Conservation (phyloP, 2,113 vertebrate genomes). For the Platanista minor region DNA sequence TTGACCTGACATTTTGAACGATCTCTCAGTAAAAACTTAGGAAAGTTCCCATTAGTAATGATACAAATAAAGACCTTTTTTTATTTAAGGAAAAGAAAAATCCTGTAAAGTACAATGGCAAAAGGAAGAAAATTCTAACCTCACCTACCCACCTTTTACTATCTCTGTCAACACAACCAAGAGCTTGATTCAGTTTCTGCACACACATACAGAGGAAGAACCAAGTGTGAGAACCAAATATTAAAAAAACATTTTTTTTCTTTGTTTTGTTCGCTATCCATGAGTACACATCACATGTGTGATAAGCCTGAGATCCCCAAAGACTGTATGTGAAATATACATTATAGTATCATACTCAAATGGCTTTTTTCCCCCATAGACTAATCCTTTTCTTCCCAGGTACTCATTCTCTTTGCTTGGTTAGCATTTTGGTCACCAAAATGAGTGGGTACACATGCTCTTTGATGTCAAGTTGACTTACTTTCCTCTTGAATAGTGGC, state of each 20-base stretch:
- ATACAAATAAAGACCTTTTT: conserved; percentile 57
- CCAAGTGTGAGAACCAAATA: background rate
- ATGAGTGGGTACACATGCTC: conserved; percentile 62
- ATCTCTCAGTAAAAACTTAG: conserved; percentile 62
- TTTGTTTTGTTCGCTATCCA: background rate
- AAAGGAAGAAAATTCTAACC: background rate
- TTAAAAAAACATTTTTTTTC: background rate
- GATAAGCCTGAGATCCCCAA: background rate
- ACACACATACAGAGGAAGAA: background rate
- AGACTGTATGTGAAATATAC: background rate
- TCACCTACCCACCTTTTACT: background rate
- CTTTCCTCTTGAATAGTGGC: conserved; percentile 63
- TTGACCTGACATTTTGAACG: background rate
- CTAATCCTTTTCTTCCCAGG: conserved; percentile 63
- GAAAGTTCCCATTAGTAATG: conserved; percentile 55
- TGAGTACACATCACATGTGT: background rate
- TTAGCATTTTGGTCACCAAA: conserved; percentile 49
- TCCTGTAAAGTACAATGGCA: background rate
- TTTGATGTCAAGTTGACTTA: conserved; percentile 68
- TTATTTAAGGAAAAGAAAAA: background rate
- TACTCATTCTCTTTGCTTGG: conserved; percentile 49
- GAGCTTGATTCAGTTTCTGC: background rate
- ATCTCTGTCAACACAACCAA: background rate
- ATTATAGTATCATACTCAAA: background rate
- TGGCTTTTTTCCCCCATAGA: conserved; percentile 17